Conservation (phyloP, 2,797 vertebrate species). For the Limnodromus scolopaceus region DNA sequence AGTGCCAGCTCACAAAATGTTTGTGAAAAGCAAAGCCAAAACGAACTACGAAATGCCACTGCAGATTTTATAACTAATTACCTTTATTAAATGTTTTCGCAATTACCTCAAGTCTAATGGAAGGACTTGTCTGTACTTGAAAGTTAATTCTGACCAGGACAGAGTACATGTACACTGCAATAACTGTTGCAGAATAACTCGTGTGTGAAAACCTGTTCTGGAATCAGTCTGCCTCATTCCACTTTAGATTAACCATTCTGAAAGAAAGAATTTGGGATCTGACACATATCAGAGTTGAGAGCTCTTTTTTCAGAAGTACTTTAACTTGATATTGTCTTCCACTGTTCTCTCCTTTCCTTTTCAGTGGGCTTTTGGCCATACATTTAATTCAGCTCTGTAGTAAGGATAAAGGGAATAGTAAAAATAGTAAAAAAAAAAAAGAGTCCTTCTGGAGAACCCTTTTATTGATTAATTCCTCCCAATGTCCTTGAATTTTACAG, state of each 20-base stretch:
- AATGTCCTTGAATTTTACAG: not conserved
- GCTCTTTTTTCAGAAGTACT: not conserved
- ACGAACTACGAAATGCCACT: not conserved
- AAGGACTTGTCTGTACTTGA: not conserved
- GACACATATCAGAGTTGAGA: not conserved
- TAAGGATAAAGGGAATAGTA: not conserved
- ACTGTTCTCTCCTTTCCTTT: not conserved
- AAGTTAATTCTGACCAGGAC: not conserved
- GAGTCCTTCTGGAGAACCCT: not conserved
- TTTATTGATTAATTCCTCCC: not conserved
- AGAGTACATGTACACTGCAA: not conserved
- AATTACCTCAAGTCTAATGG: not conserved
- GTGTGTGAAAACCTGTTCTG: slow-evolving; percentile 1
- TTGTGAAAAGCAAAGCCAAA: not conserved
- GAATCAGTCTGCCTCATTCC: not conserved
- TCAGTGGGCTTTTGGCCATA: not conserved
- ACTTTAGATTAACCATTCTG: not conserved
- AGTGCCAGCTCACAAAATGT: not conserved
- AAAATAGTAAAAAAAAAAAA: not conserved
- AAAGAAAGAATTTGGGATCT: not conserved
- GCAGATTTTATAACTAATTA: not conserved
- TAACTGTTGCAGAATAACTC: not conserved
- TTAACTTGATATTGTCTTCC: not conserved
- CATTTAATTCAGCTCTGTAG: not conserved
- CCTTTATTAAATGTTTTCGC: not conserved